These are phyloP conservation scores for Luperina nickerlii DNA, from an alignment of 2,888 invertebrate genomes.

Conservation along the genomic window DNA sequence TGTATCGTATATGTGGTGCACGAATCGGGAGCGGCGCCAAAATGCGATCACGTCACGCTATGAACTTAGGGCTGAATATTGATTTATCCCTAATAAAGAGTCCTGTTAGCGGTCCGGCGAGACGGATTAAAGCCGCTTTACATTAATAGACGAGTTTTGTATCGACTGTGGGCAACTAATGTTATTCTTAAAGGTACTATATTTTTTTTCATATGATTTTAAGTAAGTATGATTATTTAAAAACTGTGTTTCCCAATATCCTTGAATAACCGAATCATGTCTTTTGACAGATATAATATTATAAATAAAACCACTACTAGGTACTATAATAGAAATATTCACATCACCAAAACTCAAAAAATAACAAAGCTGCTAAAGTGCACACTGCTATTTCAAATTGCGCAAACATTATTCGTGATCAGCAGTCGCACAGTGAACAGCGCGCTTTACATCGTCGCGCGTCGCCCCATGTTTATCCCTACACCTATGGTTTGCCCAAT, in stretches of 20 bases:
- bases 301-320: neutral
- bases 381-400: neutral
- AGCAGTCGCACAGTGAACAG: slow-evolving; percentile 49
- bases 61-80: slow-evolving; percentile 79
- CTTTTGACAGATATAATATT: neutral
- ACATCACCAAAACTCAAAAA: neutral
- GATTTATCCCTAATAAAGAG: slow-evolving; percentile 73
- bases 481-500: slow-evolving; percentile 49
- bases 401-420: neutral
- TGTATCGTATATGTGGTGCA: slow-evolving; percentile 51
- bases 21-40: slow-evolving; percentile 68
- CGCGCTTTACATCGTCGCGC: slow-evolving; percentile 52
- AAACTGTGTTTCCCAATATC: neutral
- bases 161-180: neutral
- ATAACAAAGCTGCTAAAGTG: neutral
- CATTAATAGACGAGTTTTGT: neutral
- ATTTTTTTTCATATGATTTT: neutral
- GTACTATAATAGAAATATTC: neutral
- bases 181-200: neutral
- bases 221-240: neutral
- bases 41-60: slow-evolving; percentile 65
- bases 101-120: slow-evolving; percentile 27
- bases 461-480: slow-evolving; percentile 56
- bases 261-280: neutral
- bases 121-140: slow-evolving; percentile 3